A percentile compares a stretch with the other conserved stretches of the same genome.
Conservation (phyloP, 2,113 vertebrate species). For the Tychaedon coryphoeus region DNA sequence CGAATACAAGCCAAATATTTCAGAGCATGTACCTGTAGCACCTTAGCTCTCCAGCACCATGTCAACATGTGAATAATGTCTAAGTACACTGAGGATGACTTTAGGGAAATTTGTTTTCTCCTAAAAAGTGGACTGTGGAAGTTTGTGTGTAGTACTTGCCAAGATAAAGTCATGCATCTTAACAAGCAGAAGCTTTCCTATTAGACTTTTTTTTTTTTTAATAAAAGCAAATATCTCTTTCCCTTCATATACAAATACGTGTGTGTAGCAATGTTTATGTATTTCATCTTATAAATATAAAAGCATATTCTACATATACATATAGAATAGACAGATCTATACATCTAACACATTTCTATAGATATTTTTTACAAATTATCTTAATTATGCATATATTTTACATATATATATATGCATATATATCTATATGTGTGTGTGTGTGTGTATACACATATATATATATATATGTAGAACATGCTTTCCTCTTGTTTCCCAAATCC, state of each 20-base stretch:
- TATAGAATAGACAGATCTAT: neutral
- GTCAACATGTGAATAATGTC: neutral
- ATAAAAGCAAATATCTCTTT: neutral
- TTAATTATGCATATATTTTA: neutral
- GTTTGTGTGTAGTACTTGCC: neutral
- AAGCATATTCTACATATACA: neutral
- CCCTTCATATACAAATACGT: accelerated
- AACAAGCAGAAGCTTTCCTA: neutral
- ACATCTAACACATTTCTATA: neutral
- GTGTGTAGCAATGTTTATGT: neutral
- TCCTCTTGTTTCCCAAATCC: neutral
- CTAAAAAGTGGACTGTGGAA: neutral
- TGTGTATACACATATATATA: too few relatives aligned
- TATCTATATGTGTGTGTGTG: too few relatives aligned
- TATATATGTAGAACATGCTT: neutral
- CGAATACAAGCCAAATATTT: neutral
- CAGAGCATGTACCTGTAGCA: neutral
- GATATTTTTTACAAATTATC: neutral
- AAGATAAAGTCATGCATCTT: neutral
- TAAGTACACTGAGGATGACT: neutral
- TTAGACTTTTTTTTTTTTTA: neutral
- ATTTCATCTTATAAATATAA: neutral
- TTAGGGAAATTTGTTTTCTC: neutral
- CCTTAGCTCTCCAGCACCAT: neutral
- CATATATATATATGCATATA: too few relatives aligned